Conservation (phyloP, 2,113 vertebrate genomes). For the Columbina picui region DNA sequence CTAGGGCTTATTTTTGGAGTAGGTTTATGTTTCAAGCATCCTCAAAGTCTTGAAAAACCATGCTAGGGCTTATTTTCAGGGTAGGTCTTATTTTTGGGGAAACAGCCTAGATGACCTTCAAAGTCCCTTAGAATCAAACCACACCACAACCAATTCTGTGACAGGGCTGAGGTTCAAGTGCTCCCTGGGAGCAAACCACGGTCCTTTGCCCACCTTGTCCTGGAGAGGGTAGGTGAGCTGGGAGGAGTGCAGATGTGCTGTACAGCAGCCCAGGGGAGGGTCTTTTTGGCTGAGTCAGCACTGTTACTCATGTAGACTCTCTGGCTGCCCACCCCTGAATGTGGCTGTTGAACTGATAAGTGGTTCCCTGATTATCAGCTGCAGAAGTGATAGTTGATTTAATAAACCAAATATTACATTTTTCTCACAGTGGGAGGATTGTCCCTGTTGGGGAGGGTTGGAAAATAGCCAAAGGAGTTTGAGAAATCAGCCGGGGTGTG, state of each 20-base stretch:
- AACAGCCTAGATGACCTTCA: too few relatives aligned
- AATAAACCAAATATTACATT: neutral
- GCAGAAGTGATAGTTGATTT: neutral
- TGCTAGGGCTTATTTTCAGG: too few relatives aligned
- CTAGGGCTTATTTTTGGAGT: too few relatives aligned
- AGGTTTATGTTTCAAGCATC: too few relatives aligned
- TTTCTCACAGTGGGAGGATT: neutral
- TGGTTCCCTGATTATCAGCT: neutral
- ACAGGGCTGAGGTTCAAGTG: neutral
- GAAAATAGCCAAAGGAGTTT: neutral
- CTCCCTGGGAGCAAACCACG: neutral
- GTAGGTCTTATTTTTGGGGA: too few relatives aligned
- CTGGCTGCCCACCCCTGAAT: neutral
- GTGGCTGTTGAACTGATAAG: neutral
- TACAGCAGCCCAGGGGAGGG: neutral
- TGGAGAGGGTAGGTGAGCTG: neutral
- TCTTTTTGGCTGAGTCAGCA: neutral
- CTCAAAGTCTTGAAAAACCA: too few relatives aligned
- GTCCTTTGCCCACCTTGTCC: neutral
- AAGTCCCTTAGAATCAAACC: too few relatives aligned
- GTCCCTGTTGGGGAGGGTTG: neutral
- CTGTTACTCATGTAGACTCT: neutral
- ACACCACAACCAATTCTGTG: too few relatives aligned
- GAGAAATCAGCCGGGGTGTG: neutral
- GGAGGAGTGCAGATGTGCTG: neutral